Evolutionary conservation across 2,797 vertebrate genomes (phyloP).

Genomic region (Paramormyrops hopkinsi): DNA sequence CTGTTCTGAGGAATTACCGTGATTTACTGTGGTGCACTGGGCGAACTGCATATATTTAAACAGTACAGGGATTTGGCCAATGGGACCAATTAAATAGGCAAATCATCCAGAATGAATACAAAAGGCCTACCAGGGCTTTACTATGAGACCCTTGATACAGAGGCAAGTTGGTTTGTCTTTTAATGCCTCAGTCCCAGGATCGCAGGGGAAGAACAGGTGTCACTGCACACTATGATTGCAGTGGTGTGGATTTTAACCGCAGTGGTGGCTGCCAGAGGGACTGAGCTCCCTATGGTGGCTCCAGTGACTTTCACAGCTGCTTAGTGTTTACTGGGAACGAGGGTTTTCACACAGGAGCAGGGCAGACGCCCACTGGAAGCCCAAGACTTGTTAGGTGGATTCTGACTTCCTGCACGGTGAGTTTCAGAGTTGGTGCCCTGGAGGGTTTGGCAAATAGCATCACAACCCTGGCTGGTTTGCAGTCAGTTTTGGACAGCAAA

Average conservation of each 20-base stretch:
- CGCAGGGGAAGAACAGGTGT: neutral
- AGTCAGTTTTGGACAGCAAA: neutral
- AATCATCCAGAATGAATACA: neutral
- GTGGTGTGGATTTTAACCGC: slow-evolving; percentile 6
- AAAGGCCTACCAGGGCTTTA: neutral
- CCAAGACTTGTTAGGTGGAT: neutral
- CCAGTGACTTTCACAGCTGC: neutral
- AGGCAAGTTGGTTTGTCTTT: neutral
- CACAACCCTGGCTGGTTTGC: neutral
- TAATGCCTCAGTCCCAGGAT: neutral
- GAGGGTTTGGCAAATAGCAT: neutral
- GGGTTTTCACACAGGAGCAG: neutral
- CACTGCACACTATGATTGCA: neutral
- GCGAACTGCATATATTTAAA: neutral
- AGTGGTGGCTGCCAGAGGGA: neutral
- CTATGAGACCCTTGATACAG: neutral
- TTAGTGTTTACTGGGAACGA: neutral
- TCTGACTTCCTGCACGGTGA: neutral
- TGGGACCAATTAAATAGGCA: neutral
- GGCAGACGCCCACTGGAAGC: neutral
- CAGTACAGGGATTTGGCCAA: neutral
- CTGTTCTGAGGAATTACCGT: neutral
- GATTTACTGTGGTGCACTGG: neutral
- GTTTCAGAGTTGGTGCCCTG: neutral
- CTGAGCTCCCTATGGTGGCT: neutral